Evolutionary conservation across 2,888 invertebrate genomes (phyloP).

Genomic region (Tachina grossa): DNA sequence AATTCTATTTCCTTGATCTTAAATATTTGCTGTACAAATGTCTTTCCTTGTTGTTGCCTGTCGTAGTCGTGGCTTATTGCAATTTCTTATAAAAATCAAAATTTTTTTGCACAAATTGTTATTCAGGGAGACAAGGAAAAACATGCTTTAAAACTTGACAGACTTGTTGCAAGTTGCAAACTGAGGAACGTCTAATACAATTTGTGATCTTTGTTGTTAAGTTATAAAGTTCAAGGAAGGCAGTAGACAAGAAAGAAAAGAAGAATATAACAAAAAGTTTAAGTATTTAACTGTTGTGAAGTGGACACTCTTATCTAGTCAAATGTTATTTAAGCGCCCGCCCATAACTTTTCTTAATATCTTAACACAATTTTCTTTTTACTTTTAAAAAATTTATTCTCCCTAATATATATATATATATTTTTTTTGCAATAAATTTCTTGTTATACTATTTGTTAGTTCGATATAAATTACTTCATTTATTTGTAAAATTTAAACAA

Average conservation of each 20-base stretch:
- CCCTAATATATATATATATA: no score
- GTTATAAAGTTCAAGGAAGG: neutral
- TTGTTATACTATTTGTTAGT: neutral
- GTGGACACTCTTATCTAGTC: neutral
- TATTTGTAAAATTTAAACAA: neutral
- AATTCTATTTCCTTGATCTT: constrained; percentile 52
- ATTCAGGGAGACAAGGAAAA: constrained; percentile 9
- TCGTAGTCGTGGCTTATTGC: constrained; percentile 30
- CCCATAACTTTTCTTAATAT: neutral
- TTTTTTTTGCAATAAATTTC: neutral
- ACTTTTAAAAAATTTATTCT: neutral
- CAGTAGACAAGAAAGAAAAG: neutral
- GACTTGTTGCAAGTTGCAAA: constrained; percentile 66
- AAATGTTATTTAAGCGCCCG: neutral
- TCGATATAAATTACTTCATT: neutral
- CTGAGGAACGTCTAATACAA: constrained; percentile 25
- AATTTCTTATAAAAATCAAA: constrained; percentile 28
- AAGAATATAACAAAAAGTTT: neutral
- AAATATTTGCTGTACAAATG: constrained; percentile 39
- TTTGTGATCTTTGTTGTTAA: constrained; percentile 31
- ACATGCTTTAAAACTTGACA: constrained; percentile 48
- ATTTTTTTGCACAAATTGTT: constrained; percentile 40
- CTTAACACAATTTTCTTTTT: neutral
- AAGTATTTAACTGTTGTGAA: no score
- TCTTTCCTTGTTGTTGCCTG: constrained; percentile 8